Base-by-base conservation (phyloP, 2,797 vertebrate species). In the Chromobotia macracanthus region DNA sequence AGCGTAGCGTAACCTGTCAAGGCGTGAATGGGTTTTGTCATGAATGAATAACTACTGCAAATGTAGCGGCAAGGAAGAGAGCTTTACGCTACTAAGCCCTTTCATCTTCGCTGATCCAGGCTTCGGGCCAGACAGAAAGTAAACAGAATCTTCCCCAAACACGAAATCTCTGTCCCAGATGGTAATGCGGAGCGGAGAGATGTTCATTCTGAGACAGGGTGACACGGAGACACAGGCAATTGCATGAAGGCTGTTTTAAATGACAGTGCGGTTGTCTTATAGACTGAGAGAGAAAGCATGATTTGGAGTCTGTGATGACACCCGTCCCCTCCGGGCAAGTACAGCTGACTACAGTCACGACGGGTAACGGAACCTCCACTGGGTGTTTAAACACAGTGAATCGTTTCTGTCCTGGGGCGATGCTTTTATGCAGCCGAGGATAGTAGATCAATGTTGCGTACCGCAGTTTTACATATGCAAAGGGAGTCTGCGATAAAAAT, bases 41-140 rank as follows among this genome's bases (percentile, higher is more conserved):
- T 92, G 93, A 93, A 93, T 94, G 93, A 93, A 92, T 93, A 93
- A 93, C 91, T 92, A 87, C 89, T 86, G 87, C 87, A 90, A 91
- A 93, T 90, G 89, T 87, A 87, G 82, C 51, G 35, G 70, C 80
- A 55, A 58, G 72, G 66, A 85, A 75, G 83, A 90, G 88, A 89
- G 90, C 89, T 90, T 92, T 90, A 89, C 89, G 85, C 80, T 50
- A 83, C 87, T 88, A 87, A 91, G 89, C 89, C 91, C 88, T 89
- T 91, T 92, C 89, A 90, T 90, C 89, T 91, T 86, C 88, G 80
- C 83, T 91, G 89, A 93, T 91, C 88, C 90, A 87, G 86, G 90
- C 91, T 91, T 87, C 86, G 84, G 90, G 88, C 86, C 82, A 44
- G 71, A 80, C 83, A 71, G 77, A 73, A 88, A 91, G 90, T 90